Conservation (phyloP, 2,888 invertebrate species). For the Frankliniella fusca region DNA sequence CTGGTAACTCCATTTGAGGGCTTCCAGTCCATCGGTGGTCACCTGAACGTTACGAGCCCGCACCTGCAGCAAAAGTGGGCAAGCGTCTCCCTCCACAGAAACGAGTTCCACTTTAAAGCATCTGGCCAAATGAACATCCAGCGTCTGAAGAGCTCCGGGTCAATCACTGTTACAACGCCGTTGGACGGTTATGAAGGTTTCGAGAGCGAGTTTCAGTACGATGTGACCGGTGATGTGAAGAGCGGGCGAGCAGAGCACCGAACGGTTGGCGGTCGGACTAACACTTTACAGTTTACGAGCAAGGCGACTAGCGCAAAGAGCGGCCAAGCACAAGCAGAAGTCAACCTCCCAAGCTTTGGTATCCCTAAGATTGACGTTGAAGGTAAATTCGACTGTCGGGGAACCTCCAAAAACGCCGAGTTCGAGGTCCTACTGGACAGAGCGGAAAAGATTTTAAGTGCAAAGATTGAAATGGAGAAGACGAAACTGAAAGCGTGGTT, state of each 20-base stretch:
- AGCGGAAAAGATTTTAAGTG: neutral
- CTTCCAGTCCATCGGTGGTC: neutral
- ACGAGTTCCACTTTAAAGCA: neutral
- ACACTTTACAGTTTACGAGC: neutral
- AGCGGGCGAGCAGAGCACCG: neutral
- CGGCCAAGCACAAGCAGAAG: neutral
- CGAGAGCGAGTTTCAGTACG: neutral
- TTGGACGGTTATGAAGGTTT: neutral
- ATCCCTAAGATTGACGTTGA: neutral
- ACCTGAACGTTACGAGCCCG: conserved; percentile 5
- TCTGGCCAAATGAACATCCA: conserved; percentile 16
- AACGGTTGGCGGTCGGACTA: neutral
- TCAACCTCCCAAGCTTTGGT: neutral
- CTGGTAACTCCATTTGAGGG: neutral
- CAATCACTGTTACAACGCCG: neutral
- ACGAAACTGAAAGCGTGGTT: neutral
- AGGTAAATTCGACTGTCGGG: neutral
- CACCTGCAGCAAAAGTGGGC: conserved; percentile 1
- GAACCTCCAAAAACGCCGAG: neutral
- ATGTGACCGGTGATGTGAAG: neutral
- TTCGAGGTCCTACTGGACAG: neutral
- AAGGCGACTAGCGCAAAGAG: neutral
- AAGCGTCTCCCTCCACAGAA: neutral
- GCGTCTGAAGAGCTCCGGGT: neutral
- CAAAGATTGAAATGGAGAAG: neutral